Base-by-base conservation (phyloP, 2,797 vertebrate genomes). In the Octomys mimax region DNA sequence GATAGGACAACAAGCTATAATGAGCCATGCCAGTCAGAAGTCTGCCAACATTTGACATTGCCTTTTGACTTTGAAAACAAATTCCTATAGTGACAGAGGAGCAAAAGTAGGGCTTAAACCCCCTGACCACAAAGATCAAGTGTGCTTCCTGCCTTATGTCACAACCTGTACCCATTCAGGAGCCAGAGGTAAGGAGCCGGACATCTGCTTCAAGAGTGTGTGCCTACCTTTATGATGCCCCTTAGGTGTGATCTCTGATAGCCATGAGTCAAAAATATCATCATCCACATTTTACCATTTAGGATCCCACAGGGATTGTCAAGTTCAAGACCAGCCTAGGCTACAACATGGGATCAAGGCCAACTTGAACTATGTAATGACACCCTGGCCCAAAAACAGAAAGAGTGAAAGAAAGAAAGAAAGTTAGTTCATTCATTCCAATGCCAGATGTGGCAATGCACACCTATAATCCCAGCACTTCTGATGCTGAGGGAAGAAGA, bases 21-120 rank as follows among this genome's bases (percentile, higher is more conserved):
- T 97, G 39, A 98, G 98, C 77, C 93, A 8, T n/a, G 87, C 99
- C 93, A 92, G 84, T 52, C 96, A 98, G n/a, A 64, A 11, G 70
- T 98, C 97, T 0, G 78, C 96, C 89, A 97, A 97, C 54, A 79
- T 99, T 81, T 92, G 96, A 81, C 98, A 99, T 86, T 98, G 98
- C 92, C 98, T 99, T 70, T 96, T 98, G 95, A 98, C 97, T 82
- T 98, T 99, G 66, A 98, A 98, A 85, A 96, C 99, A 79, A 92
- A 95, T 95, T 36, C 98, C 98, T 2, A 97, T 99, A 54, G 97
- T 99, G 87, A 99, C 98, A 0, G 98, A 99, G 36, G 97, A 99
- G 91, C 98, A 99, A 57, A 99, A 96, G 96, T 94, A 26, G 66
- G 99, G 99, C 64, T 98, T 99, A 42, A 99, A 99, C 86, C 99